Percentiles rank a stretch among this genome's conserved stretches.
Conservation (phyloP, 2,113 vertebrate species). For the Picathartes gymnocephalus region DNA sequence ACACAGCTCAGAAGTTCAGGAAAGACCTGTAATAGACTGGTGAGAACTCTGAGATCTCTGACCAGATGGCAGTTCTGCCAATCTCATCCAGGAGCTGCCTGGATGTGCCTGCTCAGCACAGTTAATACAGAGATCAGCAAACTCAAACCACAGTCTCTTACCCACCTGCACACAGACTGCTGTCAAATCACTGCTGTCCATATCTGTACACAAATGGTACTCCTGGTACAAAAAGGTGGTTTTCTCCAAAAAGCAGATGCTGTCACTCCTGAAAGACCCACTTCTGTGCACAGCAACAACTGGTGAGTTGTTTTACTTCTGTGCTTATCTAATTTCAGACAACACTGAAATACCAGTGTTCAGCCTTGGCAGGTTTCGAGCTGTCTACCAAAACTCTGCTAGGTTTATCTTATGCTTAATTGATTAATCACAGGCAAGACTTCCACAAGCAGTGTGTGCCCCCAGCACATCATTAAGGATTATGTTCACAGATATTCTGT, state of each 20-base stretch:
- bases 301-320: neutral
- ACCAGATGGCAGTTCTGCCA: neutral
- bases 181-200: neutral
- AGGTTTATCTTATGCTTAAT: neutral
- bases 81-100: neutral
- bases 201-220: neutral
- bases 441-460: neutral
- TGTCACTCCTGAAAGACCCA: neutral
- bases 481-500: neutral
- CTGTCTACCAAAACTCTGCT: neutral
- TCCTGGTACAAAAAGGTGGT: neutral
- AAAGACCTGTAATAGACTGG: neutral
- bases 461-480: neutral
- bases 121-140: neutral
- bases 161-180: neutral
- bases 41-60: neutral
- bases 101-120: neutral
- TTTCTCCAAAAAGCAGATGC: neutral
- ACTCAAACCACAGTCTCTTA: neutral
- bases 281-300: neutral
- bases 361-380: neutral
- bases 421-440: conserved; percentile 2
- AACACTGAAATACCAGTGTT: neutral
- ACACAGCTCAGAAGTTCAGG: fast-evolving
- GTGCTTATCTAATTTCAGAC: neutral